Conservation (phyloP, 2,113 vertebrate genomes). For the Pelecanoides urinatrix region DNA sequence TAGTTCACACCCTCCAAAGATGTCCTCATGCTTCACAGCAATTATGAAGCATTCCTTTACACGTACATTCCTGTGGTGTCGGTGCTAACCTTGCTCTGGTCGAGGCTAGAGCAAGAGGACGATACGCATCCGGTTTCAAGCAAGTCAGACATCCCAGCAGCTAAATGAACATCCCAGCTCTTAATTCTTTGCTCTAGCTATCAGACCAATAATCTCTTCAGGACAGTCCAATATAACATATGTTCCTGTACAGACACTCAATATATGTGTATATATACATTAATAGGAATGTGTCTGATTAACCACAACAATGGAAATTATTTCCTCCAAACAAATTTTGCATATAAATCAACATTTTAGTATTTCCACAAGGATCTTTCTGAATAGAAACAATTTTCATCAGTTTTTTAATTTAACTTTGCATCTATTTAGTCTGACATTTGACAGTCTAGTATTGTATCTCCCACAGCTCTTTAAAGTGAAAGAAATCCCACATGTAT, state of each 20-base stretch:
- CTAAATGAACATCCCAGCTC: neutral
- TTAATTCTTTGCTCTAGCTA: neutral
- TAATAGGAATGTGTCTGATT: neutral
- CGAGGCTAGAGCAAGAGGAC: neutral
- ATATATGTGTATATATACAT: neutral
- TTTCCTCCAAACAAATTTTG: neutral
- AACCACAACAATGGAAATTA: neutral
- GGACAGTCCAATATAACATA: neutral
- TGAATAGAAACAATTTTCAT: neutral
- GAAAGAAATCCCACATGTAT: neutral
- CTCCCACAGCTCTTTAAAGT: neutral
- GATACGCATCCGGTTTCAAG: neutral
- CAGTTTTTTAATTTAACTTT: neutral
- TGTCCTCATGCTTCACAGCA: neutral
- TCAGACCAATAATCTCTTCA: neutral
- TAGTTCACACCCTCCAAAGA: neutral
- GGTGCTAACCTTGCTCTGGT: neutral
- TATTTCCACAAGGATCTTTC: neutral
- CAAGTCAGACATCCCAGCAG: neutral
- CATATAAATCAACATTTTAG: neutral
- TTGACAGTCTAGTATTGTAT: neutral
- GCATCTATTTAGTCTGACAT: neutral
- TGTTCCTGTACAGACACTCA: neutral
- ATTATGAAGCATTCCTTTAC: neutral
- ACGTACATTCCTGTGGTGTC: accelerated